Evolutionary conservation across 2,113 vertebrate genomes (phyloP).

Genomic region (Garra rufa): DNA sequence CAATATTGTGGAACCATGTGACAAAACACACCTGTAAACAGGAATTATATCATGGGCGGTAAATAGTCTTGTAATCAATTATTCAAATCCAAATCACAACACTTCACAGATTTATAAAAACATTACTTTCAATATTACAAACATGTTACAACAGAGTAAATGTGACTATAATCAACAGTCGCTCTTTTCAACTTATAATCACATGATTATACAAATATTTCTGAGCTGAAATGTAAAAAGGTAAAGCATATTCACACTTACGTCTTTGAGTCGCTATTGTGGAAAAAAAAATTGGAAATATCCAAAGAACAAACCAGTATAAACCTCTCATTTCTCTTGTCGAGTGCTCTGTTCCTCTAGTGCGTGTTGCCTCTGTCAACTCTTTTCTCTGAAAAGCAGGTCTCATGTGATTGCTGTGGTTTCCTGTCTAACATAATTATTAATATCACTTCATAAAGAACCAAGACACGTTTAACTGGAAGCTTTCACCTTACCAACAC

Average conservation of each 20-base stretch:
- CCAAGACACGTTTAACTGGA: background rate
- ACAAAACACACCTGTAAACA: background rate
- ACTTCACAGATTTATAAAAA: too few relatives aligned
- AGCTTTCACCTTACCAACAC: background rate
- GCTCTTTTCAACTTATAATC: background rate
- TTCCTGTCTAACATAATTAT: background rate
- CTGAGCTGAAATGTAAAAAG: background rate
- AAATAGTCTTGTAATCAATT: background rate
- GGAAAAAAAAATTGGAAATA: background rate
- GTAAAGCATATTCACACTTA: constrained; percentile 7
- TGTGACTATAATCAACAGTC: too few relatives aligned
- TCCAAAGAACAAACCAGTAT: background rate
- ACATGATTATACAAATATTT: background rate
- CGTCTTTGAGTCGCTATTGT: background rate
- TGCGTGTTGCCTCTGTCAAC: background rate
- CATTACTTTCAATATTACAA: too few relatives aligned
- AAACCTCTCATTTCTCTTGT: background rate
- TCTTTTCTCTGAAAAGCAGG: background rate
- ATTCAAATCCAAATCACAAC: background rate
- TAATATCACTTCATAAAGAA: background rate
- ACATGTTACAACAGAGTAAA: too few relatives aligned
- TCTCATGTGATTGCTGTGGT: constrained; percentile 1
- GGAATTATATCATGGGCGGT: background rate
- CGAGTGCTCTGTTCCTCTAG: background rate
- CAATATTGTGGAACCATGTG: background rate